Conservation (phyloP, 2,113 vertebrate genomes). For the Cathartes aura region DNA sequence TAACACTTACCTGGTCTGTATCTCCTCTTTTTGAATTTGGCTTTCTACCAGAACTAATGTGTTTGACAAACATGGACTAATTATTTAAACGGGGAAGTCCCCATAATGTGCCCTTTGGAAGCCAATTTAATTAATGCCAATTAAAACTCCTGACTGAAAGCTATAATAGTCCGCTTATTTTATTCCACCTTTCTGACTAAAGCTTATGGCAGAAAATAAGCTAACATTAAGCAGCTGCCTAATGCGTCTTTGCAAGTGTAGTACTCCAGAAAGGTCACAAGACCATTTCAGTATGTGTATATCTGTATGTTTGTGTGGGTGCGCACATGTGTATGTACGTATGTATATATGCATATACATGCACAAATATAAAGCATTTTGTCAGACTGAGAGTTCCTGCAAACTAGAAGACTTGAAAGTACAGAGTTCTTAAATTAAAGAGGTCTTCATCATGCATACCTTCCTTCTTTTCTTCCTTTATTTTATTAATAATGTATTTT, state of each 20-base stretch:
- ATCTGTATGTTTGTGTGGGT: neutral
- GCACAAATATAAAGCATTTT: neutral
- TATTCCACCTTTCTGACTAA: neutral
- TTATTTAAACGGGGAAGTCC: slow-evolving; percentile 26
- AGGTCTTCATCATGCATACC: neutral
- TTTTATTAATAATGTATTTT: neutral
- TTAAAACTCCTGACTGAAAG: slow-evolving; percentile 45
- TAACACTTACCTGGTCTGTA: slow-evolving; percentile 18
- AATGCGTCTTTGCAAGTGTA: neutral
- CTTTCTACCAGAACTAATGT: slow-evolving; percentile 41
- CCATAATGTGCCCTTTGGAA: slow-evolving; percentile 15
- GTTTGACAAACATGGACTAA: slow-evolving; percentile 41
- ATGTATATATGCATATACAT: neutral
- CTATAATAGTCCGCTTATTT: neutral
- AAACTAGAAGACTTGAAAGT: neutral
- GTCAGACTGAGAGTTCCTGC: neutral
- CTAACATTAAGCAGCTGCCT: neutral
- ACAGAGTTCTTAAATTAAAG: neutral
- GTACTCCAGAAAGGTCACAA: neutral
- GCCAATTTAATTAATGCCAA: slow-evolving; percentile 40
- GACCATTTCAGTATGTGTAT: neutral
- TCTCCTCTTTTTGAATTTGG: slow-evolving; percentile 13
- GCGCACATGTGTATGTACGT: accelerated
- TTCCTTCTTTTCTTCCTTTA: neutral
- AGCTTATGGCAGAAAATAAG: neutral